Conservation (phyloP, 2,888 invertebrate genomes). For the Micoletzkya japonica region DNA sequence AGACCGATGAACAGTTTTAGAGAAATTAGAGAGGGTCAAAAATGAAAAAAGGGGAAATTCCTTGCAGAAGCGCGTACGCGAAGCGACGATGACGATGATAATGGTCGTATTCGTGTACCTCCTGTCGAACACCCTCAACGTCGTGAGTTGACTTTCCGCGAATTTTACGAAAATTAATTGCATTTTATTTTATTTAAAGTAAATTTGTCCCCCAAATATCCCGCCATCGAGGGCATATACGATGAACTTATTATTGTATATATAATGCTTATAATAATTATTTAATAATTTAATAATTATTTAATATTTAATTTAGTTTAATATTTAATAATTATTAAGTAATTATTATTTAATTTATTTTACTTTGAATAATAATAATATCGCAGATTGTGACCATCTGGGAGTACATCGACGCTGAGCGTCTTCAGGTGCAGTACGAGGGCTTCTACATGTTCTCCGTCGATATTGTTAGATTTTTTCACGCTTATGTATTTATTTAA, state of each 20-base stretch:
- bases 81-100: slow-evolving; percentile 54
- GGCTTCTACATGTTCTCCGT: slow-evolving; percentile 58
- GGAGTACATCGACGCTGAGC: slow-evolving; percentile 54
- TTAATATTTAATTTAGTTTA: too few relatives aligned
- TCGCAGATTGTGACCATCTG: slow-evolving; percentile 53
- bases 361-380: too few relatives aligned
- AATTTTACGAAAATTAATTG: background rate
- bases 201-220: background rate
- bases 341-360: too few relatives aligned
- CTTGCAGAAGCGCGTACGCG: slow-evolving; percentile 49
- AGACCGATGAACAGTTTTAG: background rate
- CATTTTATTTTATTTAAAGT: background rate
- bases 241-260: background rate
- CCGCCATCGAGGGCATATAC: too few relatives aligned
- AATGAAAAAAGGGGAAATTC: slow-evolving; percentile 10
- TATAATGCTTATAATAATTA: background rate
- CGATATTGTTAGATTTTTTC: too few relatives aligned
- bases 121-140: slow-evolving; percentile 56
- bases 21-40: too few relatives aligned
- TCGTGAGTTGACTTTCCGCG: slow-evolving; percentile 28
- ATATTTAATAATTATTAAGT: too few relatives aligned
- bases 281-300: too few relatives aligned
- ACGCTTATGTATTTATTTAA: too few relatives aligned
- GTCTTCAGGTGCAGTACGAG: slow-evolving; percentile 34
- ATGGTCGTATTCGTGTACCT: slow-evolving; percentile 57